Evolutionary conservation across 2,888 invertebrate genomes (phyloP).

Genomic region (Panzeria rudis): DNA sequence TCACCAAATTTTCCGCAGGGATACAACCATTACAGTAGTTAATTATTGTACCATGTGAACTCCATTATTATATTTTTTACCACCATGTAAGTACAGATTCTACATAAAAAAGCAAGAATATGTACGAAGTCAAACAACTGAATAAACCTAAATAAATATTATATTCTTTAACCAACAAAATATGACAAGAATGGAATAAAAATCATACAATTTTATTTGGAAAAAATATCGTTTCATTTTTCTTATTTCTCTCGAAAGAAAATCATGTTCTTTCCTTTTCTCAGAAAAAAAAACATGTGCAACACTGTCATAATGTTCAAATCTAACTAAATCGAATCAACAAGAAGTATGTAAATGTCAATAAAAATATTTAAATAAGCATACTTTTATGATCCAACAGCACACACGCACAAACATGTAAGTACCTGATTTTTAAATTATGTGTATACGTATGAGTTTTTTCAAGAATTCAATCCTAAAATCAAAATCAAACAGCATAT

Average conservation of each 20-base stretch:
- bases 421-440: background rate
- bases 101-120: background rate
- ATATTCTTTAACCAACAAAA: background rate
- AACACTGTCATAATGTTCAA: conserved; percentile 3
- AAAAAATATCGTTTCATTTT: too few species aligned
- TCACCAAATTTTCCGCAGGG: too few species aligned
- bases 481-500: conserved; percentile 43
- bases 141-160: conserved; percentile 37
- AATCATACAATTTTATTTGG: too few species aligned
- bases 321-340: conserved; percentile 25
- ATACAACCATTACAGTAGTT: too few species aligned
- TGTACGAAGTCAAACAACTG: background rate
- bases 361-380: conserved; percentile 44
- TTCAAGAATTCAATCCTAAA: background rate
- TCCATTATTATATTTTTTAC: background rate
- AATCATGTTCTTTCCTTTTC: background rate
- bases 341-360: conserved; percentile 42
- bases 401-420: background rate
- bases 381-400: conserved; percentile 3
- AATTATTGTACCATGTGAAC: too few species aligned
- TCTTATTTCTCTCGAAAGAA: background rate
- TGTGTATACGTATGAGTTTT: background rate
- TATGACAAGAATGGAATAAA: background rate
- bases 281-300: background rate
- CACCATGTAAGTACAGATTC: background rate